Conservation (phyloP, 2,888 invertebrate genomes). For the Pristionchus mayeri region DNA sequence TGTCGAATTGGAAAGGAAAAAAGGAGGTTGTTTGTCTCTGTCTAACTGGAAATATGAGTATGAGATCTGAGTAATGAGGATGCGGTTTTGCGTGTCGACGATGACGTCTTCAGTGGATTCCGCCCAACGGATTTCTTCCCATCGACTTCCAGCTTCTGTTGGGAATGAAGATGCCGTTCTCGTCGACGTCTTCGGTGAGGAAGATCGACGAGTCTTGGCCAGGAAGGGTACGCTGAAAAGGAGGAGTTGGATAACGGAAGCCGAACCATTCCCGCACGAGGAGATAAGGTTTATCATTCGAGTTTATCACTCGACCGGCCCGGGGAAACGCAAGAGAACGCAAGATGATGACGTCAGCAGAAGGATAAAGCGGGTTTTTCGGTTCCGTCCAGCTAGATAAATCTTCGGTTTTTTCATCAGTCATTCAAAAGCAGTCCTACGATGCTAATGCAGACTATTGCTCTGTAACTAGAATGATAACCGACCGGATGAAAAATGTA, state of each 20-base stretch:
- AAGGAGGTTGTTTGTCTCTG: too few relatives aligned
- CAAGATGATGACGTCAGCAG: not conserved
- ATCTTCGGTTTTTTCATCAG: too few relatives aligned
- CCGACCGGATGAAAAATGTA: too few relatives aligned
- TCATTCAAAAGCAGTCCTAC: too few relatives aligned
- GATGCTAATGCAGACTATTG: too few relatives aligned
- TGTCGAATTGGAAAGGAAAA: not conserved
- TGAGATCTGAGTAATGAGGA: slow-evolving; percentile 2
- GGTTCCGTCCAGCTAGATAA: too few relatives aligned
- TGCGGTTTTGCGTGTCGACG: not conserved
- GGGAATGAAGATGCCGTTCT: slow-evolving; percentile 40
- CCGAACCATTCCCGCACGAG: not conserved
- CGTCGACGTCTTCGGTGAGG: slow-evolving; percentile 38
- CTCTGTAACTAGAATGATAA: too few relatives aligned
- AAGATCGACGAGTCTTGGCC: not conserved
- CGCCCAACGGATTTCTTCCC: slow-evolving; percentile 3
- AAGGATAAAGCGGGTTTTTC: too few relatives aligned
- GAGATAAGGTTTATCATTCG: not conserved
- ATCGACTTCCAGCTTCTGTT: slow-evolving; percentile 28
- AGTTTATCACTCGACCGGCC: too few relatives aligned
- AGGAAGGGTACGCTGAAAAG: not conserved
- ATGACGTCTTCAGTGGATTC: not conserved
- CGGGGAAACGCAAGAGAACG: not conserved
- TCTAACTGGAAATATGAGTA: not conserved
- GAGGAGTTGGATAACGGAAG: not conserved